A percentile compares a stretch with the other conserved stretches of the same genome.
These are phyloP conservation scores for fruit fly (Drosophila melanogaster) DNA, from an alignment of 1,140 invertebrate genomes.

Conservation along the genomic window Release_6_plus_ISO1_MT NC_004354.4:14330001-14330500, in stretches of 20 bases:
- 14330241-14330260: constrained; percentile 75
- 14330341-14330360: not conserved
- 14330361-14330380: not conserved
- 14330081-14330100: constrained; percentile 67
- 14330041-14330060: constrained; percentile 54
- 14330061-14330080: constrained; percentile 61
- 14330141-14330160: not conserved
- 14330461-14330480: constrained; percentile 67
- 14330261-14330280: constrained; percentile 73
- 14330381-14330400: not conserved
- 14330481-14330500: constrained; percentile 30
- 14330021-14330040: constrained; percentile 56
- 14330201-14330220: constrained; percentile 65
- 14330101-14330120: constrained; percentile 49
- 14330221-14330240: constrained; percentile 74
- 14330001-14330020: constrained; percentile 40
- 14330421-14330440: constrained; percentile 25
- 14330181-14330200: constrained; percentile 51
- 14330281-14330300: constrained; percentile 50
- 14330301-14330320: not conserved
- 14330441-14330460: constrained; percentile 1
- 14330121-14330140: not conserved
- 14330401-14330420: not conserved
- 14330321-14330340: constrained; percentile 2
- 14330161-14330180: constrained; percentile 21